phyloP scores from a whole-genome alignment of 1,140 invertebrate genomes.

The Tetramorium alpestre region DNA sequence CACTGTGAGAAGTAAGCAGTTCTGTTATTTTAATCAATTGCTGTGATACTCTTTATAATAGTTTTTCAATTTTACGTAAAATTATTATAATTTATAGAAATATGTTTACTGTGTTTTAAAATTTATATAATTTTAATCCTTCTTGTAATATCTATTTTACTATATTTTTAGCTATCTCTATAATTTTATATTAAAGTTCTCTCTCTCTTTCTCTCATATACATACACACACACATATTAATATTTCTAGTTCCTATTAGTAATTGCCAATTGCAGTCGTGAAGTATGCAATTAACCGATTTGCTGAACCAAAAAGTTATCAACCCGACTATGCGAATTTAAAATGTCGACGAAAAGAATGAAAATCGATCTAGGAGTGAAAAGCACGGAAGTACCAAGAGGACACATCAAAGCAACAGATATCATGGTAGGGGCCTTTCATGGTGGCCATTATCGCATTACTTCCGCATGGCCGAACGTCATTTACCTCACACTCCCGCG shows the following conservation, averaged over 20 bases:
- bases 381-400: conserved; percentile 57
- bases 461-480: conserved; percentile 80
- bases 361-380: conserved; percentile 40
- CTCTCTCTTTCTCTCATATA: background rate
- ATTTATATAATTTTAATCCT: background rate
- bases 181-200: conserved; percentile 18
- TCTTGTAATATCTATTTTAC: background rate
- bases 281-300: background rate
- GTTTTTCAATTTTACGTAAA: background rate
- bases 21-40: background rate
- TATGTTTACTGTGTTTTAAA: background rate
- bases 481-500: conserved; percentile 80
- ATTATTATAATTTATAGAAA: background rate
- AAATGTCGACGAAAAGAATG: conserved; percentile 66
- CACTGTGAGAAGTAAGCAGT: background rate
- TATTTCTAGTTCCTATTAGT: conserved; percentile 19
- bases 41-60: background rate
- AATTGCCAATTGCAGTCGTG: background rate
- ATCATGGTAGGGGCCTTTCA: conserved; percentile 78
- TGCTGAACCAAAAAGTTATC: conserved; percentile 23
- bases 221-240: background rate
- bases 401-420: conserved; percentile 82
- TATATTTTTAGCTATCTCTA: background rate
- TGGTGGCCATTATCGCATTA: conserved; percentile 82
- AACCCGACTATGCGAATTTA: conserved; percentile 35